A percentile compares a stretch with the other conserved stretches of the same genome.
These are phyloP conservation scores for Himantopus leucocephalus DNA, from an alignment of 2,113 vertebrate genomes.

Conservation along the genomic window DNA sequence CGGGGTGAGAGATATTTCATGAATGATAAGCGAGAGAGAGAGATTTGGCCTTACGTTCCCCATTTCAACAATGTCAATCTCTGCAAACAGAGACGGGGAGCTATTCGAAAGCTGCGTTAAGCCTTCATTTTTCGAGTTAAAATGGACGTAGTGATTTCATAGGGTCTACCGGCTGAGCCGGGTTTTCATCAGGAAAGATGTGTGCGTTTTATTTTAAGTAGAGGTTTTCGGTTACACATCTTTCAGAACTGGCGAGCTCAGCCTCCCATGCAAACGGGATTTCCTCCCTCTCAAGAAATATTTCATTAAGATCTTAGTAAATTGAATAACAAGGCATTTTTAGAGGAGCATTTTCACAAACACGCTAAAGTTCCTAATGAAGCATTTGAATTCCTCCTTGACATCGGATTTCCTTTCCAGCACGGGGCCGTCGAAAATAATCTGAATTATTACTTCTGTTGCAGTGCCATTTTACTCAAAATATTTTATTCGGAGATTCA, in stretches of 20 bases:
- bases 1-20: background rate
- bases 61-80: background rate
- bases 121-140: background rate
- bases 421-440: slow-evolving; percentile 61
- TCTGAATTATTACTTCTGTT: slow-evolving; percentile 73
- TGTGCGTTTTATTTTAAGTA: background rate
- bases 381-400: slow-evolving; percentile 64
- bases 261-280: background rate
- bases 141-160: background rate
- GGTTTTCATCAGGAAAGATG: background rate
- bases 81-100: background rate
- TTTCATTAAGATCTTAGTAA: slow-evolving; percentile 36
- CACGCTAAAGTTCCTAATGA: slow-evolving; percentile 53
- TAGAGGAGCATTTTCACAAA: slow-evolving; percentile 44
- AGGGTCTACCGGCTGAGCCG: background rate
- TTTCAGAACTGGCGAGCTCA: background rate
- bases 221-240: background rate
- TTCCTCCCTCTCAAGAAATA: background rate
- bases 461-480: slow-evolving; percentile 72
- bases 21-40: background rate
- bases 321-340: slow-evolving; percentile 40
- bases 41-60: too few species aligned
- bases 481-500: slow-evolving; percentile 74
- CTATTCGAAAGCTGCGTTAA: background rate
- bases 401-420: slow-evolving; percentile 48